These are phyloP conservation scores for Stegana nigrithorax DNA, from an alignment of 2,888 invertebrate genomes.

Conservation along the genomic window DNA sequence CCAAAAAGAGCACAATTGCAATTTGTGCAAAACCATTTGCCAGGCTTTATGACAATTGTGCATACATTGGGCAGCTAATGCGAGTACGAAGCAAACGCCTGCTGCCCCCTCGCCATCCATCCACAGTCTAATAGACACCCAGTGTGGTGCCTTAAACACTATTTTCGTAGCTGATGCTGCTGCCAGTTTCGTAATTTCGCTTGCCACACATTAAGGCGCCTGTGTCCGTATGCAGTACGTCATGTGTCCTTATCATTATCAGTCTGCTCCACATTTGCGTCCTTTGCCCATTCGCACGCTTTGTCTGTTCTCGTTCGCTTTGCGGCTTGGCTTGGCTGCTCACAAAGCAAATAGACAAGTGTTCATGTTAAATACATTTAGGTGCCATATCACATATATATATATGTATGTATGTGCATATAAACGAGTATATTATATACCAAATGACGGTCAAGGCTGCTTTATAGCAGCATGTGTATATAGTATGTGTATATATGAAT, in stretches of 20 bases:
- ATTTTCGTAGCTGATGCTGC: not conserved
- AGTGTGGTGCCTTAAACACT: not conserved
- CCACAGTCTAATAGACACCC: not conserved
- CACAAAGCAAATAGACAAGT: not conserved
- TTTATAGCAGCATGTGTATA: not conserved
- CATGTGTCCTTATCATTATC: slow-evolving; percentile 8
- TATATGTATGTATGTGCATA: not conserved
- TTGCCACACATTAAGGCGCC: not conserved
- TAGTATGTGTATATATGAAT: not conserved
- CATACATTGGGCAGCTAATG: not conserved
- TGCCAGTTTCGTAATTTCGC: not conserved
- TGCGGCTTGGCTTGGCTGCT: no score
- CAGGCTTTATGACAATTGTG: slow-evolving; percentile 3
- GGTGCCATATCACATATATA: not conserved
- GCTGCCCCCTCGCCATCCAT: not conserved
- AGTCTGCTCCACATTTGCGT: slow-evolving; percentile 15
- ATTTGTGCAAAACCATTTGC: not conserved
- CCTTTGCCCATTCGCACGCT: slow-evolving; percentile 8
- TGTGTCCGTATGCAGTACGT: slow-evolving; percentile 7
- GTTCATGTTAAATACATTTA: no score
- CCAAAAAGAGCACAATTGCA: not conserved
- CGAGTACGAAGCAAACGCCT: not conserved
- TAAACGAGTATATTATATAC: no score
- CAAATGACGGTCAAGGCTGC: slow-evolving; percentile 24
- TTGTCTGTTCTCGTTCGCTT: slow-evolving; percentile 3